phyloP scores from a whole-genome alignment of 2,113 vertebrate species.

The Callithrix jacchus region DNA sequence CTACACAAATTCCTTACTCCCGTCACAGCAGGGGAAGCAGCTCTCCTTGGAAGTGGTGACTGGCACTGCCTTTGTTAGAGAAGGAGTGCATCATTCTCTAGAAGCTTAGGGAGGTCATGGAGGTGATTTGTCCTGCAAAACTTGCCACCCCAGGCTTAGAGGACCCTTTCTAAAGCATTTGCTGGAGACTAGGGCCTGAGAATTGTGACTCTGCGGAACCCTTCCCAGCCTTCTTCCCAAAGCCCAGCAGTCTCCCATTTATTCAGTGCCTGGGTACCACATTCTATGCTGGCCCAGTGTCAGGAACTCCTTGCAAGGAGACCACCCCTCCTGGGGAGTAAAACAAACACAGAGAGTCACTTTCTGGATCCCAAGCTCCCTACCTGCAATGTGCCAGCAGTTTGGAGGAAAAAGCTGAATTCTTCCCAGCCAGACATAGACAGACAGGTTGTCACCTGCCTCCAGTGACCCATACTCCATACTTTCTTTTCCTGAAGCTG shows the following conservation, averaged over 20 bases:
- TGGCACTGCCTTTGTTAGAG: not conserved
- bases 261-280: fast-evolving
- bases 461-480: not conserved
- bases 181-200: not conserved
- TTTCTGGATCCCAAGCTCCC: not conserved
- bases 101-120: not conserved
- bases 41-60: not conserved
- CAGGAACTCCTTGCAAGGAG: not conserved
- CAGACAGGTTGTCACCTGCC: not conserved
- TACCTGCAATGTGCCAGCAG: not conserved
- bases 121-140: too few species aligned
- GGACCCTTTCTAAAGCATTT: not conserved
- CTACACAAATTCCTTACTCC: not conserved
- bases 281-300: not conserved
- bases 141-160: too few species aligned
- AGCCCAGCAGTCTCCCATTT: not conserved
- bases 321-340: not conserved
- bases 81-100: not conserved
- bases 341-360: not conserved
- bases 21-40: not conserved
- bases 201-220: too few species aligned
- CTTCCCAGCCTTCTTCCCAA: not conserved
- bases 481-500: not conserved
- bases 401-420: not conserved
- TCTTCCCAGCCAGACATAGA: too few species aligned